Base-by-base conservation (phyloP, 2,113 vertebrate species). In the Arenaria interpres region DNA sequence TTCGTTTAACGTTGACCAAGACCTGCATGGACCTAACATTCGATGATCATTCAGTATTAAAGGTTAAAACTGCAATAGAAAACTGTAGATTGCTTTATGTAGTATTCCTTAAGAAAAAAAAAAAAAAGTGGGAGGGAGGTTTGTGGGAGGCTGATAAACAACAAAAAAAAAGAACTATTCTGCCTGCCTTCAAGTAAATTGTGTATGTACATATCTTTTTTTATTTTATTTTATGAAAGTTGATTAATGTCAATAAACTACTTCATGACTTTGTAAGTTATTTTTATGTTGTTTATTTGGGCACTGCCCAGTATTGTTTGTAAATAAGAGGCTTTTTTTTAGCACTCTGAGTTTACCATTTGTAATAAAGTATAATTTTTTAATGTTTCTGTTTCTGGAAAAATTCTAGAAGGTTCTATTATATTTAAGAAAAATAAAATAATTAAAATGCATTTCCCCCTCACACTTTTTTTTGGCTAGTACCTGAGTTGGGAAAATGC, bases 301-400 rank as follows among this genome's bases (percentile, higher is more conserved):
- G 99, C 98, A 98, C 98, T 98, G 98, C 99, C 99, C 99, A 99
- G 98, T 99, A 98, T 98, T 99, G 98, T 99, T 98, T 99, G 99
- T 99, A 99, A 98, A 99, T 99, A 99, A 99, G 99, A 99, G 98
- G 98, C 86, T 96, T 96, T 96, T 95, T 98, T 98, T 98, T 98
- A 99, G 98, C 98, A 99, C 99, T 99, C 98, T 99, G 98, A 98
- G 98, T 99, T 99, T 99, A 99, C 99, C 98, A 98, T 99, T 99
- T 99, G 99, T 99, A 99, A 99, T 99, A 99, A 99, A 99, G 97
- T 99, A 98, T 99, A 98, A 99, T 97, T 98, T 99, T 99, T 99
- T 98, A 98, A 98, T 99, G 98, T 99, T 99, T 97, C 98, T 98
- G 98, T 99, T 99, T 98, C 98, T 99, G 98, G 97, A 97, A 97